These are phyloP conservation scores for Baryphthengus martii DNA, from an alignment of 2,113 vertebrate species.

Conservation along the genomic window DNA sequence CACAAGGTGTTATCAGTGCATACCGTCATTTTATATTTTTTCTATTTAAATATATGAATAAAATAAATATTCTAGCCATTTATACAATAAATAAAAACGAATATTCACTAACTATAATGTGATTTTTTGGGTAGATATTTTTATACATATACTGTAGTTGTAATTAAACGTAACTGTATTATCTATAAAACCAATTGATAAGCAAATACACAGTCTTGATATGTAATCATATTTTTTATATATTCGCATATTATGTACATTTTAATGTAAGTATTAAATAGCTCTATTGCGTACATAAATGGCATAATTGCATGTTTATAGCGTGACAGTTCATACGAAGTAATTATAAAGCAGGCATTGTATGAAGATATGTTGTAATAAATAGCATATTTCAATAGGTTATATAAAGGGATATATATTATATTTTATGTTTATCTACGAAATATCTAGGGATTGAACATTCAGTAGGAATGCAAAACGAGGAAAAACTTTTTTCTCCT, in stretches of 20 bases:
- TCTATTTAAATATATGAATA: neutral
- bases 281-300: neutral
- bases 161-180: neutral
- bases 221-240: neutral
- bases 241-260: rapidly evolving
- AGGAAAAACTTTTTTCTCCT: neutral
- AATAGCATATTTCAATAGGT: rapidly evolving
- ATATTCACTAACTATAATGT: neutral
- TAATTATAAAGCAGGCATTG: neutral
- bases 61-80: neutral
- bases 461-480: neutral
- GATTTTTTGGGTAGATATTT: rapidly evolving
- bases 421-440: neutral
- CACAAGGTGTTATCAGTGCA: rapidly evolving
- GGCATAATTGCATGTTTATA: neutral
- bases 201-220: neutral
- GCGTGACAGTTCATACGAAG: rapidly evolving
- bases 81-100: neutral
- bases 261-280: neutral
- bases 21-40: neutral
- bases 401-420: neutral
- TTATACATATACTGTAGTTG: neutral
- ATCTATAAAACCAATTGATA: neutral
- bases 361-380: neutral
- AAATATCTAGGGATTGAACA: neutral